Base-by-base conservation (phyloP, 1,140 invertebrate genomes). In the Drosophila ercepeae region DNA sequence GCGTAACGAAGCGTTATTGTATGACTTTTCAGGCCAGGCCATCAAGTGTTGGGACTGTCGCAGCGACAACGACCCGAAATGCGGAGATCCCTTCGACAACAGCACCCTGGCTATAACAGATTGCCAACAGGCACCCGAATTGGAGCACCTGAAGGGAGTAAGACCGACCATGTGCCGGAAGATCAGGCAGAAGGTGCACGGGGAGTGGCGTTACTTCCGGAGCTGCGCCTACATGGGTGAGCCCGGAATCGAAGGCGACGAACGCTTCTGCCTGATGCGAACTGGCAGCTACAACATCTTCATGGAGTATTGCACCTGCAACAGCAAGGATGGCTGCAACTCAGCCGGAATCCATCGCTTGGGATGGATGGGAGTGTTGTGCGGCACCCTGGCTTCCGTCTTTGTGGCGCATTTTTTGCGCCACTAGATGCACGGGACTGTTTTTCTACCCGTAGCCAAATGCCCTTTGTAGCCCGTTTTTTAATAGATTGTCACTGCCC, bases 11-110 rank as follows among this genome's bases (percentile, higher is more conserved):
- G 34, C n/a, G 3, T 27, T 46, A 23, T 41, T 49, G 39, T 36
- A 18, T 48, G 13, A 25, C 52, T 50, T 54, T 59, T 1, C 48
- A 96, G 95, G 92, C 51, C 90, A 91, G 11, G 92, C 93, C 58
- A 98, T 98, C 32, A 98, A 98, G 93, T 98, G 97, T 86, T 98
- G 97, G 97, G 95, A 95, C 16, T 98, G 97, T 71, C 94, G 97
- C 77, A 98, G 97, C 2, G 96, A 96, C 89, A 94, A 94, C 48
- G 97, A 98, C 93, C 96, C 96, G 7, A 96, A 97, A 92, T 98
- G 97, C 91, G 95, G 95, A 0, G 97, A 98, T 93, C 97, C 97
- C 1, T 98, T 98, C 89, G 97, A 98, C 91, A 98, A 98, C 78
- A 93, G 94, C 32, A 96, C 97, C 1, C 94, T 97, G 54, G 96